A percentile compares a stretch with the other conserved stretches of the same genome.
These are phyloP conservation scores for Strix aluco DNA, from an alignment of 2,113 vertebrate species.

Conservation along the genomic window DNA sequence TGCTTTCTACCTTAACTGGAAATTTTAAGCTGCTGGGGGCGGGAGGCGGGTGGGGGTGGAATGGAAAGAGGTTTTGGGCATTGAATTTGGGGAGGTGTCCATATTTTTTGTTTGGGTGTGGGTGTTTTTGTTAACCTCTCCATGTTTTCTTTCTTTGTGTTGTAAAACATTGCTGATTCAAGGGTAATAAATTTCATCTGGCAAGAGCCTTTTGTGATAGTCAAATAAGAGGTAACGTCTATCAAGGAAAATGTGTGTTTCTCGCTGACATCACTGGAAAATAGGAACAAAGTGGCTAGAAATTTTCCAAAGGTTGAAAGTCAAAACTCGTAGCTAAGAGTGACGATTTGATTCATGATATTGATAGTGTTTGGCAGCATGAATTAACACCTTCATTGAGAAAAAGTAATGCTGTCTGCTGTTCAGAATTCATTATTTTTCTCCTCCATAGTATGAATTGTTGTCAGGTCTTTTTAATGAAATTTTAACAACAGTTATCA, in stretches of 20 bases:
- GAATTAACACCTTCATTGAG: background rate
- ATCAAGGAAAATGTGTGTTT: background rate
- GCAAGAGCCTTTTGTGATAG: background rate
- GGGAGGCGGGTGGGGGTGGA: background rate
- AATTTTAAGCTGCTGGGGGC: background rate
- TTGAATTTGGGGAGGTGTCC: too few species aligned
- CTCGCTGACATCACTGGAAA: background rate
- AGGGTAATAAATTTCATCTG: background rate
- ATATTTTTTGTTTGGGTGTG: background rate
- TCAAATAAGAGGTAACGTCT: background rate
- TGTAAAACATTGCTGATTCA: background rate
- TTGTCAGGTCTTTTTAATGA: background rate
- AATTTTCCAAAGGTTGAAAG: background rate
- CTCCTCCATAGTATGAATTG: background rate
- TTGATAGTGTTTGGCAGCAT: background rate
- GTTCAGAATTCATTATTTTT: background rate
- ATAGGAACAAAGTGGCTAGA: background rate
- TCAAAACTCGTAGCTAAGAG: background rate
- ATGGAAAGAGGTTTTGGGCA: too few species aligned
- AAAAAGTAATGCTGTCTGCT: background rate
- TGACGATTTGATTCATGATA: background rate
- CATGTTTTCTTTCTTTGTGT: background rate
- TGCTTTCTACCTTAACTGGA: background rate
- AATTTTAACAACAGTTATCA: background rate
- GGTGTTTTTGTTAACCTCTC: background rate